Percentiles rank a stretch among this genome's conserved stretches.
Conservation (phyloP, 2,113 vertebrate species). For the Cyphomyrus discorhynchus region DNA sequence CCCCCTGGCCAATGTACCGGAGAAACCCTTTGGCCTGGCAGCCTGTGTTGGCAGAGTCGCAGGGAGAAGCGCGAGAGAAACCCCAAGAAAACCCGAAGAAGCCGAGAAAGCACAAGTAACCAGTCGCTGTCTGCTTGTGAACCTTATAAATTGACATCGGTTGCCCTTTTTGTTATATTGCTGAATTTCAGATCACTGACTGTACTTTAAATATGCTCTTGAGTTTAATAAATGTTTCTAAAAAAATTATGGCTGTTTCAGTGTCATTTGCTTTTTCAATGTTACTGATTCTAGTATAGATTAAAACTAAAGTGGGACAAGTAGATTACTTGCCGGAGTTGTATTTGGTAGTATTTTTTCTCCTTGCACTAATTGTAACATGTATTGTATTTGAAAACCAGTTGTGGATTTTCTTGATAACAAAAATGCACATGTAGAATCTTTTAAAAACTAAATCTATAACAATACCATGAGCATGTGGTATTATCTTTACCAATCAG, state of each 20-base stretch:
- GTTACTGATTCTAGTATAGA: background rate
- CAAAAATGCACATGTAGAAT: background rate
- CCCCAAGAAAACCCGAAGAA: constrained; percentile 75
- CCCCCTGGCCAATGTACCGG: constrained; percentile 93
- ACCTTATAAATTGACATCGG: background rate
- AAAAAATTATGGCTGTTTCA: background rate
- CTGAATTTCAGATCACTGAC: background rate
- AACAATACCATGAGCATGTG: background rate
- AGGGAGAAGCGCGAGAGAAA: constrained; percentile 70
- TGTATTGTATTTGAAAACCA: background rate
- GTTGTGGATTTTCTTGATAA: background rate
- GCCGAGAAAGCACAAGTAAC: constrained; percentile 83
- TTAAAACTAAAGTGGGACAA: background rate
- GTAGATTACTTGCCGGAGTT: background rate
- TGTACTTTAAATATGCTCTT: background rate
- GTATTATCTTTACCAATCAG: background rate
- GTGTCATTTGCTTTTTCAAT: background rate
- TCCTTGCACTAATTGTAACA: background rate
- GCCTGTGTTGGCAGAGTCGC: constrained; percentile 66
- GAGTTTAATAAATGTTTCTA: constrained; percentile 5
- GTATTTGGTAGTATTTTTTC: background rate
- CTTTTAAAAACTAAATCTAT: background rate
- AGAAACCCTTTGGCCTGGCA: constrained; percentile 84
- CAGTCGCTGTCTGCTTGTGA: background rate
- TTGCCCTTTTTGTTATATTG: background rate